These are phyloP conservation scores for Anguilla japonica DNA, from an alignment of 2,113 vertebrate genomes.

Conservation along the genomic window DNA sequence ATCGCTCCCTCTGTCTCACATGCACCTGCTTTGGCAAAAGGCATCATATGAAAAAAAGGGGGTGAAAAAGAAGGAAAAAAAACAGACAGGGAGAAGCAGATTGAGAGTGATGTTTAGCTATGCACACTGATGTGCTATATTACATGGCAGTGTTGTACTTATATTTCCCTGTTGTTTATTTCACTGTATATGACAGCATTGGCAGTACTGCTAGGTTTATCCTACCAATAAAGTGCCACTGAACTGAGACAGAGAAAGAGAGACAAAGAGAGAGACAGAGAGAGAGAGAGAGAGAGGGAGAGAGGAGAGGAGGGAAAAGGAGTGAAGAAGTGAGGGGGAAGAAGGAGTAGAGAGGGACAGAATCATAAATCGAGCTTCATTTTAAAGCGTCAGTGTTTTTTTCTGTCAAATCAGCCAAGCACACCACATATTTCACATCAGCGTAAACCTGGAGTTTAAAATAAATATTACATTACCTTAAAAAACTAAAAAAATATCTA, in stretches of 20 bases:
- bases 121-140: background rate
- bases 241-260: slow-evolving; percentile 33
- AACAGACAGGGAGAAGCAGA: background rate
- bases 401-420: too few relatives aligned
- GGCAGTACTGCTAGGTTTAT: background rate
- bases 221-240: background rate
- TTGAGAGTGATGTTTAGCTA: background rate
- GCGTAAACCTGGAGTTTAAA: too few relatives aligned
- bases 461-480: too few relatives aligned
- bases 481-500: too few relatives aligned
- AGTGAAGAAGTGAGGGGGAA: background rate
- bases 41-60: background rate
- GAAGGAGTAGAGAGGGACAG: background rate
- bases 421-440: too few relatives aligned
- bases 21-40: background rate
- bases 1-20: background rate
- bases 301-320: background rate
- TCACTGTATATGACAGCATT: background rate
- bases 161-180: background rate
- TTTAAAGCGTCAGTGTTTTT: background rate
- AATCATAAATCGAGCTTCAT: too few relatives aligned
- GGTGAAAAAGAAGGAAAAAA: background rate
- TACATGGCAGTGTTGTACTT: background rate
- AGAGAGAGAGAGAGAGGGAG: background rate
- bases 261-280: background rate